phyloP scores from a whole-genome alignment of 1,140 invertebrate genomes.

The Rhopalosiphum padi region DNA sequence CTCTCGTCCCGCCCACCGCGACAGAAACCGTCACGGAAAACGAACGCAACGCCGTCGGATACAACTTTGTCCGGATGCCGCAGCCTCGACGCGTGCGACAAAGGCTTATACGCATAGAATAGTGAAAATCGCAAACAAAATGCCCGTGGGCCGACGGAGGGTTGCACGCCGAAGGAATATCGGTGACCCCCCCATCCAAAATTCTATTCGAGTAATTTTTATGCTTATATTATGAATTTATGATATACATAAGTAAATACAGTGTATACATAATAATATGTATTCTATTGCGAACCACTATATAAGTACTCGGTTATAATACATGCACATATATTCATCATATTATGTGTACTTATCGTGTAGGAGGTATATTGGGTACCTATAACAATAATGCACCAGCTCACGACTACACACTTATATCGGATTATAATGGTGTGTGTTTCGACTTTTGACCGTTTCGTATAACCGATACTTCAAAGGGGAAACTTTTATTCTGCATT shows the following conservation, averaged over 20 bases:
- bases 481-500: no score
- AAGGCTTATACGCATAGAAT: background rate
- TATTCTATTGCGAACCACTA: background rate
- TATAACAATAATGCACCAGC: no score
- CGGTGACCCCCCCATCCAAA: background rate
- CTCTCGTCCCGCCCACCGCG: background rate
- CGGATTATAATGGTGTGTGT: no score
- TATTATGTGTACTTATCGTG: no score
- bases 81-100: background rate
- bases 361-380: no score
- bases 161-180: no score
- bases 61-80: background rate
- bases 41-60: background rate
- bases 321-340: no score
- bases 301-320: no score
- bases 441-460: no score
- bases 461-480: no score
- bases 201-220: background rate
- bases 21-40: constrained; percentile 17
- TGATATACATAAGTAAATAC: background rate
- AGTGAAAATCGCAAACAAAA: background rate
- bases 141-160: no score
- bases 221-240: background rate
- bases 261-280: background rate
- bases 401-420: no score